Percentiles rank a stretch among this genome's conserved stretches.
Conservation (phyloP, 2,888 invertebrate species). For the Muscina levida region DNA sequence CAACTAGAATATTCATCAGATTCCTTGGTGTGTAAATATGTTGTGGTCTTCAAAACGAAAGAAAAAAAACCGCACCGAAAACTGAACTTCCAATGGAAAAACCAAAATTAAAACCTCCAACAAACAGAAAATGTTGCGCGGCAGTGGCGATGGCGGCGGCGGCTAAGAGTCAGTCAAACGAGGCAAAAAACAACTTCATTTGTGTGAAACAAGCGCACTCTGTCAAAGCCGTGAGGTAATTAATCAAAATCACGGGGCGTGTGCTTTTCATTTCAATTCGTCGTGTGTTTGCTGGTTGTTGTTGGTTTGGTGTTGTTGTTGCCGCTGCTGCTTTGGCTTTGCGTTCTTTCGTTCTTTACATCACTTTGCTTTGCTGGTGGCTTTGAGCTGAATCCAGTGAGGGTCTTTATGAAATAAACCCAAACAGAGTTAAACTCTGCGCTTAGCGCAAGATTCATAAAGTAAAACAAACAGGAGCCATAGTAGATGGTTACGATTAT, state of each 20-base stretch:
- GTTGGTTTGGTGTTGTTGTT: neutral
- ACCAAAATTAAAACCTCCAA: slow-evolving; percentile 19
- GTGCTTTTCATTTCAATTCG: slow-evolving; percentile 70
- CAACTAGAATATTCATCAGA: slow-evolving; percentile 19
- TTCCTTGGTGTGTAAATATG: neutral
- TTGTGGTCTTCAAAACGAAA: slow-evolving; percentile 27
- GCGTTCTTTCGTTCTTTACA: slow-evolving; percentile 12
- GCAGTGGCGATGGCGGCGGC: neutral
- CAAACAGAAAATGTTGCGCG: slow-evolving; percentile 40
- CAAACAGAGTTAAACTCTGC: slow-evolving; percentile 23
- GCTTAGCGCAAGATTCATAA: neutral
- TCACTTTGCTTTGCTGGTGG: slow-evolving; percentile 13
- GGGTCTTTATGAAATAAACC: slow-evolving; percentile 15
- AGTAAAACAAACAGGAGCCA: slow-evolving; percentile 4
- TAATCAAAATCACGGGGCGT: slow-evolving; percentile 79
- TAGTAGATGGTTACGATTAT: neutral
- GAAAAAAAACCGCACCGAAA: slow-evolving; percentile 25
- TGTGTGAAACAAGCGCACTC: slow-evolving; percentile 64
- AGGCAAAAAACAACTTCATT: slow-evolving; percentile 61
- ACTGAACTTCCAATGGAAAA: slow-evolving; percentile 33
- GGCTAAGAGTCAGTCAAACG: neutral
- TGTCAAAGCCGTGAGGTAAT: slow-evolving; percentile 72
- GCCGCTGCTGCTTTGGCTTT: neutral
- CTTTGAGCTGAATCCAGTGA: neutral
- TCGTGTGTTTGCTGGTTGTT: slow-evolving; percentile 26